phyloP scores from a whole-genome alignment of 2,888 invertebrate species.

The Ariolimax columbianus region DNA sequence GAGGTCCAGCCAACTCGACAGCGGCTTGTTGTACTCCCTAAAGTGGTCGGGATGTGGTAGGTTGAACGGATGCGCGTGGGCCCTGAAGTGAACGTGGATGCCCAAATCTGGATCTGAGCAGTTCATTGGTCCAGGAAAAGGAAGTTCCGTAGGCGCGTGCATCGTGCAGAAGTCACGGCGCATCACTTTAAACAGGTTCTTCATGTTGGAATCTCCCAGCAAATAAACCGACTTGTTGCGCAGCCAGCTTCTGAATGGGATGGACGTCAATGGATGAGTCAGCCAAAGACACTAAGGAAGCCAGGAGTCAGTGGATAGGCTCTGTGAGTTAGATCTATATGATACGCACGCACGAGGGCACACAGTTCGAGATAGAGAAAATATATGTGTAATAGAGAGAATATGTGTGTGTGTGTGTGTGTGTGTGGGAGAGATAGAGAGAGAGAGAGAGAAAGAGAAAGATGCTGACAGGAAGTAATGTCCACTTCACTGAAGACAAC shows the following conservation, averaged over 20 bases:
- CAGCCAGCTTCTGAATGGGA: background rate
- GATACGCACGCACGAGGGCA: too few species aligned
- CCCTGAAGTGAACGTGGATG: background rate
- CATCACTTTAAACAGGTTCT: background rate
- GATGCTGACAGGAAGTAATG: too few species aligned
- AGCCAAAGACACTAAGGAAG: too few species aligned
- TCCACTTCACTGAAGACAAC: too few species aligned
- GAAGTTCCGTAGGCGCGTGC: background rate
- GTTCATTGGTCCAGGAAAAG: conserved; percentile 31
- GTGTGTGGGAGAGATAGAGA: too few species aligned
- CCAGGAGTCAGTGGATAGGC: too few species aligned
- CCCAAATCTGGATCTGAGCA: background rate
- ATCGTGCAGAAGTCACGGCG: background rate
- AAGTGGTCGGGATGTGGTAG: conserved; percentile 23
- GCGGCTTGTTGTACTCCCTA: conserved; percentile 3
- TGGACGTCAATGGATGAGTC: background rate
- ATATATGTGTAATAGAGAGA: too few species aligned
- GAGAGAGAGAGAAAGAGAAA: too few species aligned
- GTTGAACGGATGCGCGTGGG: conserved; percentile 30
- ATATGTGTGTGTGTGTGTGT: too few species aligned
- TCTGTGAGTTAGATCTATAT: too few species aligned
- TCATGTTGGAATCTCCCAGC: conserved; percentile 32
- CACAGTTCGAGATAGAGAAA: too few species aligned
- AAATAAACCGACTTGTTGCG: conserved; percentile 16
- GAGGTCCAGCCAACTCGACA: conserved; percentile 27